Conservation (phyloP, 2,797 vertebrate genomes). For the Rhadinocentrus ornatus region DNA sequence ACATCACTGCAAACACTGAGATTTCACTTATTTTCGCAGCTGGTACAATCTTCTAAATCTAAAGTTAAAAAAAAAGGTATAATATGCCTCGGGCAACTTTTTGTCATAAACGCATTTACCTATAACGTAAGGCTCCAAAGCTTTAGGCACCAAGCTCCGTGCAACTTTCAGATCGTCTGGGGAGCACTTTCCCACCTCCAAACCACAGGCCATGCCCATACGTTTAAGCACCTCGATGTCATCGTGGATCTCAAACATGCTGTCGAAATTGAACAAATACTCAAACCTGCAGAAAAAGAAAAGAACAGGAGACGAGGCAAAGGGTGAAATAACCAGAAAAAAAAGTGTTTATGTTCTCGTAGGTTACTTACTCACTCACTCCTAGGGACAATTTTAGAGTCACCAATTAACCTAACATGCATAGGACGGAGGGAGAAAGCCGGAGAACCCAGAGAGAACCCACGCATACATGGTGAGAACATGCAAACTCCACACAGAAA, state of each 20-base stretch:
- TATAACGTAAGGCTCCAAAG: slow-evolving; percentile 97
- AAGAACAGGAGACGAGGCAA: neutral
- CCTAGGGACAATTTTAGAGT: too few species aligned
- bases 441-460: too few species aligned
- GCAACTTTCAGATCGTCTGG: slow-evolving; percentile 94
- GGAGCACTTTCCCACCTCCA: slow-evolving; percentile 96
- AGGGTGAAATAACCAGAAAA: neutral
- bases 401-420: too few species aligned
- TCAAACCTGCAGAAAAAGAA: slow-evolving; percentile 87
- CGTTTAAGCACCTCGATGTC: slow-evolving; percentile 99
- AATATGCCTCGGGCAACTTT: too few species aligned
- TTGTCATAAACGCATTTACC: slow-evolving; percentile 81
- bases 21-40: neutral
- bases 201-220: slow-evolving; percentile 98
- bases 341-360: neutral
- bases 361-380: too few species aligned
- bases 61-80: too few species aligned
- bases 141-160: slow-evolving; percentile 95
- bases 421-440: too few species aligned
- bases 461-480: too few species aligned
- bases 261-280: slow-evolving; percentile 99
- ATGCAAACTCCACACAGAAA: too few species aligned
- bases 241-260: slow-evolving; percentile 99
- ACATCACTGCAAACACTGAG: neutral
- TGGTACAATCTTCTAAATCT: neutral